Percentiles rank a stretch among this genome's conserved stretches.
These are phyloP conservation scores for Falco novaeseelandiae DNA, from an alignment of 2,797 vertebrate species.

Conservation along the genomic window DNA sequence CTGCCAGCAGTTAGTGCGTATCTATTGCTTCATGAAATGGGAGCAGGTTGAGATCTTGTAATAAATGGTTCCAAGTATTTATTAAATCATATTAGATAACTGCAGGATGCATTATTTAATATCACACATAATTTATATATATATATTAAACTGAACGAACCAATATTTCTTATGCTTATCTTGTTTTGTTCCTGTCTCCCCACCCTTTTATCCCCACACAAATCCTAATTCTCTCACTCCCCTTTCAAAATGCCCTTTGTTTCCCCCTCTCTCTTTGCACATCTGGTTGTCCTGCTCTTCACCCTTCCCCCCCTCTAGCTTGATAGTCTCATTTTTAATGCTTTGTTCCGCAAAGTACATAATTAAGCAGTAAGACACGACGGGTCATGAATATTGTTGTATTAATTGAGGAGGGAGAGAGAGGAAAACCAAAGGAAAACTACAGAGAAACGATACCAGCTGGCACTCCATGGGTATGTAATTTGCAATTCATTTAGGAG, in stretches of 20 bases:
- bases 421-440: not conserved
- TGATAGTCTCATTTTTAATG: slow-evolving; percentile 56
- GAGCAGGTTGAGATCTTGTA: not conserved
- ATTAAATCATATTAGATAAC: not conserved
- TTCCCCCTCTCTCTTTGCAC: not conserved
- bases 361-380: slow-evolving; percentile 58
- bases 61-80: not conserved
- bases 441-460: slow-evolving; percentile 44
- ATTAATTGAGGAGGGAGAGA: slow-evolving; percentile 32
- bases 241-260: slow-evolving; percentile 39
- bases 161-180: not conserved
- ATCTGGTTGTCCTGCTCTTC: slow-evolving; percentile 52
- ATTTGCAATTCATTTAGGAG: slow-evolving; percentile 49
- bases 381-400: slow-evolving; percentile 51
- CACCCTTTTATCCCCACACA: not conserved
- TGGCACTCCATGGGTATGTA: slow-evolving; percentile 26
- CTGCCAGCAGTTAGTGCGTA: not conserved
- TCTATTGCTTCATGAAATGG: not conserved
- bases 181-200: not conserved
- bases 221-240: not conserved
- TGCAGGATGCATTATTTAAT: not conserved
- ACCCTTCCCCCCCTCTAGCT: not conserved
- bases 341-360: slow-evolving; percentile 53
- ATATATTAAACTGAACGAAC: not conserved
- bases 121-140: not conserved